Conservation (phyloP, 2,888 invertebrate species). For the Saturnia japonica region DNA sequence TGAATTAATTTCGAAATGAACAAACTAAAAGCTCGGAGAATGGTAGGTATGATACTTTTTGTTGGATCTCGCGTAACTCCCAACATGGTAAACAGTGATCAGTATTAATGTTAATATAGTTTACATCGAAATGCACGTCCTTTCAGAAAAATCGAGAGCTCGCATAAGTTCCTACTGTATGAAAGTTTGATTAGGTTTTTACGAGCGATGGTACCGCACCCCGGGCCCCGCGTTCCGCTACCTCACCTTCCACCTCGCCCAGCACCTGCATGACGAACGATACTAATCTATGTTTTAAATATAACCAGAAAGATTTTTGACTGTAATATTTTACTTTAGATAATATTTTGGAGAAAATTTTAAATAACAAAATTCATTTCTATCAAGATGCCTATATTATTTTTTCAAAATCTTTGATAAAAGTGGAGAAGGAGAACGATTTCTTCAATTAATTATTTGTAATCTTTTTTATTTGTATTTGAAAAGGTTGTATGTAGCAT, state of each 20-base stretch:
- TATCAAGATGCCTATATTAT: no score
- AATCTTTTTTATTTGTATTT: not conserved
- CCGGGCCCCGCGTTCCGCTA: slow-evolving; percentile 23
- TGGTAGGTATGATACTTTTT: not conserved
- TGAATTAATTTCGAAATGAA: not conserved
- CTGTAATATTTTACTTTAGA: not conserved
- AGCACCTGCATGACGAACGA: not conserved
- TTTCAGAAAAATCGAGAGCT: slow-evolving; percentile 5
- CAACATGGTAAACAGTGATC: not conserved
- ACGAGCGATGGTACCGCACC: slow-evolving; percentile 21
- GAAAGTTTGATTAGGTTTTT: slow-evolving; percentile 51
- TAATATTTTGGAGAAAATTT: not conserved
- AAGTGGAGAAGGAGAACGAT: not conserved
- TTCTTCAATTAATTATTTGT: not conserved
- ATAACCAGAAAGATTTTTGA: no score
- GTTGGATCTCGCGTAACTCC: not conserved
- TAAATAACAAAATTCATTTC: no score
- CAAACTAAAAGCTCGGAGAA: not conserved
- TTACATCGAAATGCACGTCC: not conserved
- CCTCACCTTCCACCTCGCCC: not conserved
- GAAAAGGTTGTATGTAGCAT: not conserved
- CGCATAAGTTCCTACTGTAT: slow-evolving; percentile 31
- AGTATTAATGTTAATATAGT: not conserved
- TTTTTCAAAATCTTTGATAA: not conserved
- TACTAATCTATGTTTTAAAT: not conserved